Conservation (phyloP, 2,888 invertebrate genomes). For the Stenichneumon culpator region DNA sequence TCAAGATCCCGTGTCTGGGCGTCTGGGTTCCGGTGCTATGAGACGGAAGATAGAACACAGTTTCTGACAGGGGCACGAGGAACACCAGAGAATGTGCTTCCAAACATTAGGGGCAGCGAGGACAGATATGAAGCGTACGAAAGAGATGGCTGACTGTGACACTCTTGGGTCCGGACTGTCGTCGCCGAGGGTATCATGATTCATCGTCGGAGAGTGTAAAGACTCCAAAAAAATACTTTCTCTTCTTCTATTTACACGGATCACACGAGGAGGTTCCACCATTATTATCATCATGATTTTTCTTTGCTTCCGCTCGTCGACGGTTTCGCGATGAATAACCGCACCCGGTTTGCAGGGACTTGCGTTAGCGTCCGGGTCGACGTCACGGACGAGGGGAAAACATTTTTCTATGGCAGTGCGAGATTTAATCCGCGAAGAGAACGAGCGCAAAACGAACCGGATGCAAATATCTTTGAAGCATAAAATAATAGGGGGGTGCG, state of each 20-base stretch:
- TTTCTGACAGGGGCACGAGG: slow-evolving; percentile 40
- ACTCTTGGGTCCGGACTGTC: slow-evolving; percentile 36
- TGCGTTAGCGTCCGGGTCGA: neutral
- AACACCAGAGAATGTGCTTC: slow-evolving; percentile 14
- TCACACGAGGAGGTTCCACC: neutral
- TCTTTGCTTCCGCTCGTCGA: slow-evolving; percentile 1
- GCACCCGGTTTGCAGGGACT: neutral
- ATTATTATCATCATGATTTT: slow-evolving; percentile 18
- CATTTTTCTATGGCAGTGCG: neutral
- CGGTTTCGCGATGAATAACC: neutral
- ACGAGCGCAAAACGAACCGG: neutral
- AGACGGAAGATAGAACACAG: slow-evolving; percentile 20
- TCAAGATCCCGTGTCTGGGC: slow-evolving; percentile 30
- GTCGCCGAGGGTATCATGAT: slow-evolving; percentile 12
- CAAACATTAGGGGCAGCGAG: slow-evolving; percentile 46
- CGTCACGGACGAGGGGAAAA: neutral
- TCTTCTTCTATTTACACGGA: slow-evolving; percentile 24
- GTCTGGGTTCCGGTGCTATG: neutral
- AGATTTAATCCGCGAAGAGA: neutral
- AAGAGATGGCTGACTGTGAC: slow-evolving; percentile 54
- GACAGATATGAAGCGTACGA: slow-evolving; percentile 15
- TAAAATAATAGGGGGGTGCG: slow-evolving; percentile 15
- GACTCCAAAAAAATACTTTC: slow-evolving; percentile 20
- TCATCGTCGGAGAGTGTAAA: slow-evolving; percentile 50
- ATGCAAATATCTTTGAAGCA: slow-evolving; percentile 1